Percentiles rank a stretch among this genome's conserved stretches.
phyloP scores from a whole-genome alignment of 2,888 invertebrate species.

The Eristalinus sepulchralis region DNA sequence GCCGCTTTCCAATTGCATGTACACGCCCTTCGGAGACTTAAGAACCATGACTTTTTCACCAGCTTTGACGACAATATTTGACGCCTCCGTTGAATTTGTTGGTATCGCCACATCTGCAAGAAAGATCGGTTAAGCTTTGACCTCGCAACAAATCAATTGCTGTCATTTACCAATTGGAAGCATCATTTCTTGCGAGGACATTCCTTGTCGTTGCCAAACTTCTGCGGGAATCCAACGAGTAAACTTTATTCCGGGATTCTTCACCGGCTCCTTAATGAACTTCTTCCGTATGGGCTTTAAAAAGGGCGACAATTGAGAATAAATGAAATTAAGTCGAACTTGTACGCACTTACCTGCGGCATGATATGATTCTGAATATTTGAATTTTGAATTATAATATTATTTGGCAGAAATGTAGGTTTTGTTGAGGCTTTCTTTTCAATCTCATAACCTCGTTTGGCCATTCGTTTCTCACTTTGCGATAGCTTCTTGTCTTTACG shows the following conservation, averaged over 20 bases:
- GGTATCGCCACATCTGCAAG: slow-evolving; percentile 92
- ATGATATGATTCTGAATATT: slow-evolving; percentile 29
- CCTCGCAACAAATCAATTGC: not conserved
- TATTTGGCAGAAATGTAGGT: slow-evolving; percentile 74
- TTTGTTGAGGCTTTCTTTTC: slow-evolving; percentile 93
- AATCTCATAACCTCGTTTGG: slow-evolving; percentile 94
- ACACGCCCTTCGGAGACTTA: slow-evolving; percentile 97
- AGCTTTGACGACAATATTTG: slow-evolving; percentile 94
- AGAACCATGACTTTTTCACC: slow-evolving; percentile 97
- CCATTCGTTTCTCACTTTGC: slow-evolving; percentile 94
- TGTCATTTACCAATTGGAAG: slow-evolving; percentile 87
- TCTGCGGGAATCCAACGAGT: slow-evolving; percentile 93
- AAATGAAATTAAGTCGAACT: not conserved
- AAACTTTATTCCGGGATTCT: slow-evolving; percentile 81
- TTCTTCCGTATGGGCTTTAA: slow-evolving; percentile 18
- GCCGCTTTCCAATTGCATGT: slow-evolving; percentile 96
- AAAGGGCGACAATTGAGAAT: not conserved
- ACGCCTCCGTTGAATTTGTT: slow-evolving; percentile 93
- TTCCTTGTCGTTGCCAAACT: slow-evolving; percentile 95
- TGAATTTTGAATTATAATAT: slow-evolving; percentile 38
- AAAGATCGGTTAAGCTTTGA: not conserved
- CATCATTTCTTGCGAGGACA: slow-evolving; percentile 97
- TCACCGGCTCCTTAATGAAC: slow-evolving; percentile 43
- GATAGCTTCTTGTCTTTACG: slow-evolving; percentile 97
- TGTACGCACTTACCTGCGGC: slow-evolving; percentile 22